Base-by-base conservation (phyloP, 2,888 invertebrate species). In the Trichopria drosophilae region DNA sequence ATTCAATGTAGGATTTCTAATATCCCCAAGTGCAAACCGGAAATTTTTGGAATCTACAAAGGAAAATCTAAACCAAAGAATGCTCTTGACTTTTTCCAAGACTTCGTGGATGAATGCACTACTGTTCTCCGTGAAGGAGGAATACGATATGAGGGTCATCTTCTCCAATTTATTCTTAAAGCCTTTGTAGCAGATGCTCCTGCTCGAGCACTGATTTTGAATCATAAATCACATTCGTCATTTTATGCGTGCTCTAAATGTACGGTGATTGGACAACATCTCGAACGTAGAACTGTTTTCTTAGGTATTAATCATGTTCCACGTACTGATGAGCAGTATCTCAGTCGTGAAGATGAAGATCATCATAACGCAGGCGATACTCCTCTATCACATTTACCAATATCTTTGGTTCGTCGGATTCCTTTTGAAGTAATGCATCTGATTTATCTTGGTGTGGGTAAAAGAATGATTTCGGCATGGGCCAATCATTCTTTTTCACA, bases 41-140 rank as follows among this genome's bases (percentile, higher is more conserved):
- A 55, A 28, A 41, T 56, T 22, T 34, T 57, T 19, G 59, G 61
- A 22, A 39, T 63, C n/a, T 63, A 59, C 31, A 46, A 35, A 19
- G 51, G 46, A 4, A 6, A 23, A 20, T 6, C 13, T 15, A 50
- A 49, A 28, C 49, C 37, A 37, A 9, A 19, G 3, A 37, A 36
- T 29, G 40, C 42, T 15, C 4, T 10, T 16, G 13, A 36, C 1
- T 48, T 41, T 34, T 48, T 48, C 28, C 1, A 26, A 12, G 19
- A 43, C 32, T 50, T 50, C n/a, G 7, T 50, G 19, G 2, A 10
- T 6, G 50, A 50, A 28, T 2, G 23, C 24, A 18, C 22, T 19
- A 2, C 15, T 23, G 18, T 31, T 12, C 29, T 29, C 16, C 26
- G 32, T 16, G 52, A 57, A 19, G 44, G 51, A 5, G 54, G 58